Base-by-base conservation (phyloP, 1,140 invertebrate genomes). In the Ostrea denselamellosa region DNA sequence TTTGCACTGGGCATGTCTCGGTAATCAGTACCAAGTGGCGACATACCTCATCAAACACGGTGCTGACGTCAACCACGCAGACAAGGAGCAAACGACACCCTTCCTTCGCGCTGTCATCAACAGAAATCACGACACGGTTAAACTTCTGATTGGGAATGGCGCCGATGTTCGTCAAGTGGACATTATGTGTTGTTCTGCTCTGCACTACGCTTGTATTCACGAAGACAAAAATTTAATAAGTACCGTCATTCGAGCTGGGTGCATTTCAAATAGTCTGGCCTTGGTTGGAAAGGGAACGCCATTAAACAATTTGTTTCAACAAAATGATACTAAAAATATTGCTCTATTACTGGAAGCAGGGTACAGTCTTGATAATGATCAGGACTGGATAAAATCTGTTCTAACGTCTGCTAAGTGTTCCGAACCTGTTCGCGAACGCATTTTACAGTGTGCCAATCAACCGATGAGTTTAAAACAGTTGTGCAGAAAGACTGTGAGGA, bases 141-240 rank as follows among this genome's bases (percentile, higher is more conserved):
- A 83, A 62, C 65, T 90, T 25, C 86, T 93, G 17, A 90, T 93
- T 28, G 68, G 90, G 44, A 71, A 90, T 85, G 93, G 93, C 7
- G 91, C 91, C 22, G 85, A 92, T 65, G 87, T 91, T 10, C 88
- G 89, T 51, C 53, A 84, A 19, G 82, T 84, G 8, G 93, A 93
- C 54, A 77, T 91, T 25, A 86, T 93, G 71, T 77, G 90, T n/a
- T 93, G 91, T 53, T 92, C 92, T 17, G 91, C 91, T 5, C 85
- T 93, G 12, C 92, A 93, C 68, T 93, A 93, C 85, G 91, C 92
- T 17, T 89, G 90, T 14, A 90, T 92, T 65, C 90, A 93, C 82
- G 87, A 89, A 0, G 85, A 90, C 58, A 62, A 89, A 2, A 53
- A 77, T 2, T 83, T 93, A 10, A 89, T 90, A 65, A 56, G 34